Conservation (phyloP, 1,140 invertebrate genomes). For the Pseudomyrmex dendroicus region DNA sequence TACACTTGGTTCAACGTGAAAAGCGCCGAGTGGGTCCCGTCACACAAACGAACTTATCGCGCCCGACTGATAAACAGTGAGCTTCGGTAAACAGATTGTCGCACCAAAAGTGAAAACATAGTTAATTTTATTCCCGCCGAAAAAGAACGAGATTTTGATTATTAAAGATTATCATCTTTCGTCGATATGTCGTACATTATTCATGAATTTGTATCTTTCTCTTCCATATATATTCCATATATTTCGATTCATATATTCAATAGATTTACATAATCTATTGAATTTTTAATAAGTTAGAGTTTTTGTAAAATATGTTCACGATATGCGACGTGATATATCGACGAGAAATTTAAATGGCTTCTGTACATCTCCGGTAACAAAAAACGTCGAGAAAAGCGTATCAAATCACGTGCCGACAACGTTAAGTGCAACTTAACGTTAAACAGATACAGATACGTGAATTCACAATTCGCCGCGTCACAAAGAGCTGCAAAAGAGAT, state of each 20-base stretch:
- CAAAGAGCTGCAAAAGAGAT: neutral
- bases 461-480: conserved; percentile 12
- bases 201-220: neutral
- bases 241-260: neutral
- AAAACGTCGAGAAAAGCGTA: neutral
- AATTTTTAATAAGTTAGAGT: neutral
- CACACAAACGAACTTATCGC: conserved; percentile 46
- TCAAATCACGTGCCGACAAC: neutral
- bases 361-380: neutral
- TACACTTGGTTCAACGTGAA: conserved; percentile 21
- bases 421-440: conserved; percentile 18
- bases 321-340: neutral
- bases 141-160: neutral
- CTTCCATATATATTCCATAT: neutral
- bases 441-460: neutral
- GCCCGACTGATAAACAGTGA: conserved; percentile 11
- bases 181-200: neutral
- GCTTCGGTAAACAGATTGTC: conserved; percentile 37
- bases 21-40: conserved; percentile 22
- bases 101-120: neutral
- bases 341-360: neutral
- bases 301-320: neutral
- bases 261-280: neutral
- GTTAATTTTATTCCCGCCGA: neutral
- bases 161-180: neutral